phyloP scores from a whole-genome alignment of 23 tunicate genomes.

The Clavelina lepadiformis region DNA sequence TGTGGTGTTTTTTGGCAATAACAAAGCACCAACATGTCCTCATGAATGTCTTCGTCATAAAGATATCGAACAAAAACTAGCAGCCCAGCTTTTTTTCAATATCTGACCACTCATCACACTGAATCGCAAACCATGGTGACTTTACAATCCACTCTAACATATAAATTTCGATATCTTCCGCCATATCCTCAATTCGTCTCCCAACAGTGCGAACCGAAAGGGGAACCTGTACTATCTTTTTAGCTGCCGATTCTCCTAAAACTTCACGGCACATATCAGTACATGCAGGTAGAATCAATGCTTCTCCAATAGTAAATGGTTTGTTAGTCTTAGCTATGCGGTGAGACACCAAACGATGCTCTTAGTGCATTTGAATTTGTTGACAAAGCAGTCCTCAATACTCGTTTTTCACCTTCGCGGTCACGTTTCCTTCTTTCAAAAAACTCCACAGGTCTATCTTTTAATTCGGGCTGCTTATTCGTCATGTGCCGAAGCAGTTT shows the following conservation, averaged over 20 bases:
- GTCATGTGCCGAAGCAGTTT: conserved; percentile 33
- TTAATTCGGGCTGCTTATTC: conserved; percentile 32
- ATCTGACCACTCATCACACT: conserved; percentile 55
- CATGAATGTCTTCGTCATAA: conserved; percentile 34
- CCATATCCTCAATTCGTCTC: conserved; percentile 43
- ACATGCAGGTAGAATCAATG: conserved; percentile 36
- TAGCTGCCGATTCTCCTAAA: conserved; percentile 36
- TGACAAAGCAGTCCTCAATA: conserved; percentile 24
- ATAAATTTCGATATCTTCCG: conserved; percentile 26
- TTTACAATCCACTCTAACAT: conserved; percentile 1
- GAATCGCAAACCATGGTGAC: conserved; percentile 21
- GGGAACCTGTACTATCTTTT: conserved; percentile 42
- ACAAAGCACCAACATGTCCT: conserved; percentile 46
- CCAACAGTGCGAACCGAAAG: conserved; percentile 46
- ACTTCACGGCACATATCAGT: conserved; percentile 11
- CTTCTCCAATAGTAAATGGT: conserved; percentile 36
- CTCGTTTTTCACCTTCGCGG: conserved; percentile 13
- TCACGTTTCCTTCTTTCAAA: conserved; percentile 24
- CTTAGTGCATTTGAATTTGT: conserved; percentile 4
- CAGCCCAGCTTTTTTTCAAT: conserved; percentile 35
- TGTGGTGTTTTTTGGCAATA: conserved; percentile 55
- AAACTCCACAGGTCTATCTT: conserved; percentile 41
- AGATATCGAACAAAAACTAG: conserved; percentile 67
- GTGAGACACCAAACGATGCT: conserved; percentile 25
- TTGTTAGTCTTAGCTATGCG: conserved; percentile 31